Percentiles rank a stretch among this genome's conserved stretches.
phyloP scores from a whole-genome alignment of 2,888 invertebrate genomes.

The Serripes groenlandicus region DNA sequence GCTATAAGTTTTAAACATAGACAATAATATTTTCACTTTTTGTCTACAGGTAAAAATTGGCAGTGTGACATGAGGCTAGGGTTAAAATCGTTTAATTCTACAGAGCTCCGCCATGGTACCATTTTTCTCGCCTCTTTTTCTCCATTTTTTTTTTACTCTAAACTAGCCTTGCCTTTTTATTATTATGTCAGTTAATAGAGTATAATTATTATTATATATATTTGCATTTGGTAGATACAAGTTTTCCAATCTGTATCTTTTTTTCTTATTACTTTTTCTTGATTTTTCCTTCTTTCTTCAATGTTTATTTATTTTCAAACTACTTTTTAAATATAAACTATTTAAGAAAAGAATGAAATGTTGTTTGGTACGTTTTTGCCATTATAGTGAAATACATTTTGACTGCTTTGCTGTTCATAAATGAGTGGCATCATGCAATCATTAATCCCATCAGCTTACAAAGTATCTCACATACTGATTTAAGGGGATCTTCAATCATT shows the following conservation, averaged over 20 bases:
- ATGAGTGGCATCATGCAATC: too few relatives aligned
- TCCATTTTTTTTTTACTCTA: constrained; percentile 45
- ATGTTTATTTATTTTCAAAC: neutral
- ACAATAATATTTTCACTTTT: constrained; percentile 45
- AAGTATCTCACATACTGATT: too few relatives aligned
- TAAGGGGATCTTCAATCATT: too few relatives aligned
- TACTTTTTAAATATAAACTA: too few relatives aligned
- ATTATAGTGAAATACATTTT: too few relatives aligned
- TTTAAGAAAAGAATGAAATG: too few relatives aligned
- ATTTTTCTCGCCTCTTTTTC: constrained; percentile 53
- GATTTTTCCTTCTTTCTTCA: constrained; percentile 13
- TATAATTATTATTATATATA: constrained; percentile 39
- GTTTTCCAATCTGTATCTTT: constrained; percentile 17
- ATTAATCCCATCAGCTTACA: too few relatives aligned
- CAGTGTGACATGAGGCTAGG: constrained; percentile 28
- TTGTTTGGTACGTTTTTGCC: too few relatives aligned
- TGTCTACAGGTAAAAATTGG: constrained; percentile 55
- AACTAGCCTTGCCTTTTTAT: constrained; percentile 61
- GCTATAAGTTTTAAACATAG: neutral
- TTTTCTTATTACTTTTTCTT: constrained; percentile 11
- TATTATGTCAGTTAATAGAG: constrained; percentile 42
- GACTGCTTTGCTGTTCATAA: too few relatives aligned
- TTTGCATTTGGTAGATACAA: constrained; percentile 50
- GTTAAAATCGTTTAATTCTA: constrained; percentile 39
- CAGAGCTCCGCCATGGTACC: constrained; percentile 32